These are phyloP conservation scores for Macrobrachium rosenbergii DNA, from an alignment of 1,140 invertebrate genomes.

Conservation along the genomic window DNA sequence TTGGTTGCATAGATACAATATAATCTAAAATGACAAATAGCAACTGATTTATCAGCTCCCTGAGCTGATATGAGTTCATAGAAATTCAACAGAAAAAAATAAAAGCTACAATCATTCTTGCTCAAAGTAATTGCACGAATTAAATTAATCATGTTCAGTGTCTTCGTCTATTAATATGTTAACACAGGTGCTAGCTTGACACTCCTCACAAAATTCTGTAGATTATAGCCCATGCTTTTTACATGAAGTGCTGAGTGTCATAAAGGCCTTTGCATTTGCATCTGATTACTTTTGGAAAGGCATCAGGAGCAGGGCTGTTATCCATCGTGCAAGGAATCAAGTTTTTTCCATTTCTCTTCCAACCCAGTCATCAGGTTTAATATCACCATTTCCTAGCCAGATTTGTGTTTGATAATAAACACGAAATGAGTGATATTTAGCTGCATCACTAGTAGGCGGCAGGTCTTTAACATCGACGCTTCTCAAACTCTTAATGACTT, in stretches of 20 bases:
- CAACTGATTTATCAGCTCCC: background rate
- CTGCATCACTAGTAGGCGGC: too few relatives aligned
- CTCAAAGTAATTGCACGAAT: background rate
- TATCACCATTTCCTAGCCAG: background rate
- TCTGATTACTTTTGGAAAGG: background rate
- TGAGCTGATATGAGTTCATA: too few relatives aligned
- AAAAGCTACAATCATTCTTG: background rate
- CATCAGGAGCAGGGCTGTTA: background rate
- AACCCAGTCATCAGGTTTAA: background rate
- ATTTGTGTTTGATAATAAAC: too few relatives aligned
- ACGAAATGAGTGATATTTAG: too few relatives aligned
- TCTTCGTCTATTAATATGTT: too few relatives aligned
- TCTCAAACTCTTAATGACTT: too few relatives aligned
- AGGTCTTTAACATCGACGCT: too few relatives aligned
- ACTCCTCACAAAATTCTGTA: background rate
- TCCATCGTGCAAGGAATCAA: too few relatives aligned
- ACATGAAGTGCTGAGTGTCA: background rate
- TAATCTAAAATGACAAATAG: background rate
- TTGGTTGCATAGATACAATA: conserved; percentile 2
- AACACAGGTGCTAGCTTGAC: background rate
- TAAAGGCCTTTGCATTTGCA: background rate
- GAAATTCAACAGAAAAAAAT: background rate
- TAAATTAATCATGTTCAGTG: too few relatives aligned
- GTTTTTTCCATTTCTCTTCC: too few relatives aligned
- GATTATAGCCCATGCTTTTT: background rate